These are phyloP conservation scores for Blastobasis adustella DNA, from an alignment of 2,888 invertebrate genomes.

Conservation along the genomic window DNA sequence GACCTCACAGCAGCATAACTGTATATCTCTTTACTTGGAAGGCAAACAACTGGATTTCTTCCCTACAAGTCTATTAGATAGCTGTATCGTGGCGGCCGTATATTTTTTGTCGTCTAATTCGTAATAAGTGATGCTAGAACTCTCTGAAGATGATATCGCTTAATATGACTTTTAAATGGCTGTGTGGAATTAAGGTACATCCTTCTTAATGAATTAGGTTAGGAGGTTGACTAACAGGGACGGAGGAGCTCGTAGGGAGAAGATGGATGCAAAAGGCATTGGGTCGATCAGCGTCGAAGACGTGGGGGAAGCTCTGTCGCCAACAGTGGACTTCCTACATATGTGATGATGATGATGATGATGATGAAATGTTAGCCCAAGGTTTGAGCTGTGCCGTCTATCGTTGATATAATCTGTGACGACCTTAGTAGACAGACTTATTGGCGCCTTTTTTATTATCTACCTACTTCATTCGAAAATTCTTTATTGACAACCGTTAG, in stretches of 20 bases:
- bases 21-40: constrained; percentile 30
- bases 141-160: not conserved
- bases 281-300: too few relatives aligned
- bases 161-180: not conserved
- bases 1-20: constrained; percentile 36
- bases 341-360: too few relatives aligned
- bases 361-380: too few relatives aligned
- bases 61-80: constrained; percentile 9
- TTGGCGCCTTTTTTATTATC: not conserved
- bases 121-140: not conserved
- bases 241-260: too few relatives aligned
- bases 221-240: too few relatives aligned
- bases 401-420: too few relatives aligned
- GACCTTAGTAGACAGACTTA: too few relatives aligned
- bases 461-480: not conserved
- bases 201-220: not conserved
- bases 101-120: too few relatives aligned
- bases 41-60: constrained; percentile 20
- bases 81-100: constrained; percentile 1
- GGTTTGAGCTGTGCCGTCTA: too few relatives aligned
- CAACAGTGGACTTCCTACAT: too few relatives aligned
- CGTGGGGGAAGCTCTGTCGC: too few relatives aligned
- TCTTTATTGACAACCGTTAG: not conserved
- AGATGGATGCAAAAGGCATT: too few relatives aligned
- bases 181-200: not conserved